Evolutionary conservation across 2,113 vertebrate species (phyloP).

Genomic region (Hucho hucho): DNA sequence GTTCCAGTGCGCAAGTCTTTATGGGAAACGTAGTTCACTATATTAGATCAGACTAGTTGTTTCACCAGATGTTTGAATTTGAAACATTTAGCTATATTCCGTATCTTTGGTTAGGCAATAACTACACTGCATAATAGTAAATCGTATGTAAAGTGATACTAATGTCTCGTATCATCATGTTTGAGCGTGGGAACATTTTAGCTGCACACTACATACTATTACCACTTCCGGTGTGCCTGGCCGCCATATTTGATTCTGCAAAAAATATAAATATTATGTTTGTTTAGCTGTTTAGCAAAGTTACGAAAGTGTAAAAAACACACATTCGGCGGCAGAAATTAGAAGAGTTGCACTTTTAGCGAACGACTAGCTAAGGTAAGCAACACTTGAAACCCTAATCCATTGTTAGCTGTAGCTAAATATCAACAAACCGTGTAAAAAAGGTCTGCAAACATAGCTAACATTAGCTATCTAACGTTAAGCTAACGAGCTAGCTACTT

Average conservation of each 20-base stretch:
- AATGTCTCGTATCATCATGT: too few relatives aligned
- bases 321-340: not conserved
- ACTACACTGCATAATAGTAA: too few relatives aligned
- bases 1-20: slow-evolving; percentile 1
- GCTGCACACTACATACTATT: not conserved
- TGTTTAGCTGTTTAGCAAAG: slow-evolving; percentile 13
- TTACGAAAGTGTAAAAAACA: slow-evolving; percentile 7
- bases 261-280: slow-evolving; percentile 18
- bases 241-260: slow-evolving; percentile 26
- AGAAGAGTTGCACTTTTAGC: not conserved
- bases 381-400: not conserved
- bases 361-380: slow-evolving; percentile 2
- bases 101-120: too few relatives aligned
- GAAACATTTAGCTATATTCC: too few relatives aligned
- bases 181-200: not conserved
- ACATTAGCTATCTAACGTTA: not conserved
- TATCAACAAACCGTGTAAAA: not conserved
- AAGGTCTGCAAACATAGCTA: not conserved
- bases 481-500: not conserved
- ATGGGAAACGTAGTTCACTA: slow-evolving; percentile 64
- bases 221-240: not conserved
- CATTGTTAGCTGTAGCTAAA: not conserved
- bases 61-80: not conserved
- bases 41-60: not conserved
- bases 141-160: too few relatives aligned